Evolutionary conservation across 2,113 vertebrate species (phyloP).

Genomic region (Eublepharis macularius): DNA sequence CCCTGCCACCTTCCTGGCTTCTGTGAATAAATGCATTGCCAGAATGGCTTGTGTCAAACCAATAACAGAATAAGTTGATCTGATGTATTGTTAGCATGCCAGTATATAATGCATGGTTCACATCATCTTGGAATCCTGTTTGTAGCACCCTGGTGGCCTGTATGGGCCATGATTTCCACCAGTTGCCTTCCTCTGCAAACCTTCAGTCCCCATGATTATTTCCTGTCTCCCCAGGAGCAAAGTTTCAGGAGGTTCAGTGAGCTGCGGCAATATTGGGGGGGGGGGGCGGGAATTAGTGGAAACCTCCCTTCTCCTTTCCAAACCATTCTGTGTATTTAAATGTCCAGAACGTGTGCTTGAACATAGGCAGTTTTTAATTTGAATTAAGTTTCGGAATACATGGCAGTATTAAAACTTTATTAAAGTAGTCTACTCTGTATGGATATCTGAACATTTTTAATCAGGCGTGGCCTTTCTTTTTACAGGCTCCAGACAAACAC

Average conservation of each 20-base stretch:
- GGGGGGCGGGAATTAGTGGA: too few relatives aligned
- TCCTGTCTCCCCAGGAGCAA: too few relatives aligned
- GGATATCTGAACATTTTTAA: background rate
- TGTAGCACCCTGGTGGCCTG: background rate
- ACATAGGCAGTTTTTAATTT: background rate
- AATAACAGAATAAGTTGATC: background rate
- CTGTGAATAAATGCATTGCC: background rate
- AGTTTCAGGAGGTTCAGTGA: too few relatives aligned
- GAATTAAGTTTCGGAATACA: background rate
- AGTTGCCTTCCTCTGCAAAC: too few relatives aligned
- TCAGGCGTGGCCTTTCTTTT: conserved; percentile 41
- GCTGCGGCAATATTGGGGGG: too few relatives aligned
- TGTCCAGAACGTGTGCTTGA: too few relatives aligned
- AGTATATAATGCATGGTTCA: background rate
- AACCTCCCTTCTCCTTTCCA: too few relatives aligned
- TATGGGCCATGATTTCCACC: too few relatives aligned
- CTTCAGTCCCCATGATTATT: too few relatives aligned
- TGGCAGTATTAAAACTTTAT: too few relatives aligned
- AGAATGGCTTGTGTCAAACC: background rate
- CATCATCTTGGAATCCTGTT: background rate
- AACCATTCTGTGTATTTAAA: too few relatives aligned
- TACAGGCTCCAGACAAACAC: conserved; percentile 92
- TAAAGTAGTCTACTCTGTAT: background rate
- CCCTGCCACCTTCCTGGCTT: too few relatives aligned
- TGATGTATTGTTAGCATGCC: background rate